Evolutionary conservation across 2,113 vertebrate genomes (phyloP), one percentile per base, ranked within the genome.

Genomic region (Falcunculus frontatus): DNA sequence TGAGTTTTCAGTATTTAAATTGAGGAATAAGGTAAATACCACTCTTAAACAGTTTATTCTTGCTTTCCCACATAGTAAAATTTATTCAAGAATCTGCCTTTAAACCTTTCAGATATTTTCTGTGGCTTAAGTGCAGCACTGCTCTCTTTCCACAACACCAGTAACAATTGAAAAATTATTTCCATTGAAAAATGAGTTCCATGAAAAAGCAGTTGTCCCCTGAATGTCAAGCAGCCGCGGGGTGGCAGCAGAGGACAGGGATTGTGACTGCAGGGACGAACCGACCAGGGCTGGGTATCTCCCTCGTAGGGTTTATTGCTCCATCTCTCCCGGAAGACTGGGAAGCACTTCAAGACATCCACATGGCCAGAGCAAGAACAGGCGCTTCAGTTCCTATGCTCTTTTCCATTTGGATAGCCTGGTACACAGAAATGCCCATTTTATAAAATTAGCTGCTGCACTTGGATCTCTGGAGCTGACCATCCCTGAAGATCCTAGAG

Each of bases 221-320:
- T 8, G 47, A 32, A 16, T 19, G 44, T 12, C 8, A 4, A 62
- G 6, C 17, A 72, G 92, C 85, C 96, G 10, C 85, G 8, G 16
- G 86, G n/a, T 84, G 96, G 90, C 96, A 93, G 96, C 80, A 94
- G 79, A 82, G 56, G 60, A 95, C 44, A 84, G n/a, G 32, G 44
- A 75, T 3, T 37, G 68, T 4, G 69, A 4, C 56, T 16, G 57
- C 57, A 4, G 22, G 14, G 3, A 4, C 44, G 4, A 9, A 16
- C 39, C 1, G 0, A 21, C 30, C 25, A 0, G 13, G 47, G 21
- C 35, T 7, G 26, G 4, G 1, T 1, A 0, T n/a, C 52, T 52
- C 25, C 33, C 7, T 42, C 7, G 0, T 1, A 4, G 10, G 10
- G 30, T 25, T 74, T 22, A 12, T 27, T 33, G 9, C 30, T 72